Evolutionary conservation across 64 coral and sea anemone genomes (phyloP).

Genomic region (Pocillopora verrucosa): DNA sequence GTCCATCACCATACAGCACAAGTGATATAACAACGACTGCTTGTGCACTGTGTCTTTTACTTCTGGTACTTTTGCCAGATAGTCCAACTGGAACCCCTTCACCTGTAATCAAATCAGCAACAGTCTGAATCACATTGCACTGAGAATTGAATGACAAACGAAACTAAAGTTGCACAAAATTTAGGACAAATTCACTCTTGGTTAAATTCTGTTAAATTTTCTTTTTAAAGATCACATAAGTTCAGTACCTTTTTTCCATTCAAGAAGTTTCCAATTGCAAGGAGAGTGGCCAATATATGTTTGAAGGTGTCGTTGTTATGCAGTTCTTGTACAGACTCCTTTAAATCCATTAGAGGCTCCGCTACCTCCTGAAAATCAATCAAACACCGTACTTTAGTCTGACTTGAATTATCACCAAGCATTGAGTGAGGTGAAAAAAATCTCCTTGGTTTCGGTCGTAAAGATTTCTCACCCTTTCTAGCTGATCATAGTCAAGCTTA

Average conservation of each 20-base stretch:
- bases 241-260: constrained; percentile 85
- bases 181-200: too few relatives aligned
- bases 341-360: constrained; percentile 94
- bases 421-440: neutral
- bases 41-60: constrained; percentile 99
- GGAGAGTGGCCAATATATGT: constrained; percentile 85
- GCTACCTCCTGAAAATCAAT: constrained; percentile 75
- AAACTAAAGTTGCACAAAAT: too few relatives aligned
- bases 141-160: neutral
- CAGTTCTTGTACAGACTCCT: constrained; percentile 85
- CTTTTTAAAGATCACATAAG: too few relatives aligned
- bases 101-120: constrained; percentile 59
- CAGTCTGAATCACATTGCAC: neutral
- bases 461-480: constrained; percentile 82
- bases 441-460: neutral
- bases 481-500: constrained; percentile 92
- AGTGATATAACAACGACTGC: constrained; percentile 93
- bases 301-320: constrained; percentile 90
- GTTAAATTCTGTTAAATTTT: too few relatives aligned
- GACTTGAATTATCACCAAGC: neutral
- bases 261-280: constrained; percentile 95
- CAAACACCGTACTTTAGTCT: neutral
- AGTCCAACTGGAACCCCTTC: constrained; percentile 97
- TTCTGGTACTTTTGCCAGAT: constrained; percentile 95
- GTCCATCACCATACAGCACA: constrained; percentile 99